Evolutionary conservation across 2,888 invertebrate species (phyloP), one percentile per base, ranked within the genome.

Genomic region (Lepas anatifera): DNA sequence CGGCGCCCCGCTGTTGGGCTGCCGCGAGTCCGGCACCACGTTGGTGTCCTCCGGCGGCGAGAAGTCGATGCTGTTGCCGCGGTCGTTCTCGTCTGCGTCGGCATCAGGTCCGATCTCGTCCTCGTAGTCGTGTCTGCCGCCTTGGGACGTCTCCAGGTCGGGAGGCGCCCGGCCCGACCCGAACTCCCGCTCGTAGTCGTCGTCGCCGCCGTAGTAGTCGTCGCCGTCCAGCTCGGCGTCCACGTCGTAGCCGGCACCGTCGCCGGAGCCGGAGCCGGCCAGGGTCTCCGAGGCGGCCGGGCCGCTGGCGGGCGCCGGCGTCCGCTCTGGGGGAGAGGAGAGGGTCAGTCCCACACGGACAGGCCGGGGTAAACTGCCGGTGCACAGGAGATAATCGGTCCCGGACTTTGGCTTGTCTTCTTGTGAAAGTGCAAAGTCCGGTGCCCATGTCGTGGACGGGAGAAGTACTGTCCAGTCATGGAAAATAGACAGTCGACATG

Each of bases 191-290:
- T 35, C 35, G 16, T 32, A 16, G 58, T 58, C 32, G 3, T 13
- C 27, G 58, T 58, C 58, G 3, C 6, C 27, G 58, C 35, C 58
- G 29, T 58, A 41, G 41, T 29, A 27, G 58, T 58, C 58, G 58
- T 58, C 58, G 32, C 3, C 29, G 29, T 58, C 58, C 18, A 22
- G 3, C 29, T 58, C 58, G 16, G 29, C 58, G 58, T 58, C 58
- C 16, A 58, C 29, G 35, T 29, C 58, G 35, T 11, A 29, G 1
- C 29, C 52, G 52, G 29, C 52, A 35, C 58, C 58, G 58, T 58
- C 58, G 10, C 58, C 58, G 22, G 58, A 58, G 58, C 58, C 58
- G 35, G 58, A 58, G 58, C 58, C 58, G 58, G 58, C 58, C 41
- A 41, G 41, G n/a, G n/a, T n/a, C n/a, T n/a, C n/a, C 35, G 32